phyloP scores from a whole-genome alignment of 2,113 vertebrate genomes.

The Tylochromis polylepis region DNA sequence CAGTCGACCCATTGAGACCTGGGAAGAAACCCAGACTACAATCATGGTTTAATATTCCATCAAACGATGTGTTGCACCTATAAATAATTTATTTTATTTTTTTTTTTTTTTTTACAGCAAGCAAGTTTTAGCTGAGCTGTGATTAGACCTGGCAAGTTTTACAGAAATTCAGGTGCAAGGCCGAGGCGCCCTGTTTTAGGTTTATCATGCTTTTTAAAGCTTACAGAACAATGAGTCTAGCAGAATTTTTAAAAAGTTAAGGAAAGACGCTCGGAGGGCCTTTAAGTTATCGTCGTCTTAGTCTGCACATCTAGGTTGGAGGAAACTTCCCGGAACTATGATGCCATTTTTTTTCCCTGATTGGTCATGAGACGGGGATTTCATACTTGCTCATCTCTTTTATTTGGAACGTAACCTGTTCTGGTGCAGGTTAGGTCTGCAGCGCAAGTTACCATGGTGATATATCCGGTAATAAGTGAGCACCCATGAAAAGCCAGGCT shows the following conservation, averaged over 20 bases:
- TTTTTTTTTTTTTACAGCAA: background rate
- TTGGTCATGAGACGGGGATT: background rate
- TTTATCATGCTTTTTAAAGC: background rate
- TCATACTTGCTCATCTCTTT: accelerated
- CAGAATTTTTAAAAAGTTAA: too few species aligned
- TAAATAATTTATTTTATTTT: too few species aligned
- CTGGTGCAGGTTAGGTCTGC: background rate
- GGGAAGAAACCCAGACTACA: background rate
- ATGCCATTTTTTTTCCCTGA: accelerated
- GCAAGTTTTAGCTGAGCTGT: background rate
- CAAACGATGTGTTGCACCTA: background rate
- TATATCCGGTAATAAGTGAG: background rate
- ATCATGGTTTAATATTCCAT: background rate
- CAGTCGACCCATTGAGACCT: background rate
- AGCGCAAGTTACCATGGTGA: background rate
- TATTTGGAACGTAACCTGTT: background rate
- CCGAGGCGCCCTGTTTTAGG: background rate
- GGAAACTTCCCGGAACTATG: background rate
- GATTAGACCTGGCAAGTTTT: background rate
- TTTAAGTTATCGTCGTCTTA: background rate
- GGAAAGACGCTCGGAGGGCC: too few species aligned
- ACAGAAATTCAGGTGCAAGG: background rate
- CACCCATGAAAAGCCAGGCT: background rate
- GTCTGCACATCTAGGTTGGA: background rate
- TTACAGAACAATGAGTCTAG: too few species aligned